Evolutionary conservation across 2,888 invertebrate genomes (phyloP), one percentile per base, ranked within the genome.

Genomic region (Actias luna): DNA sequence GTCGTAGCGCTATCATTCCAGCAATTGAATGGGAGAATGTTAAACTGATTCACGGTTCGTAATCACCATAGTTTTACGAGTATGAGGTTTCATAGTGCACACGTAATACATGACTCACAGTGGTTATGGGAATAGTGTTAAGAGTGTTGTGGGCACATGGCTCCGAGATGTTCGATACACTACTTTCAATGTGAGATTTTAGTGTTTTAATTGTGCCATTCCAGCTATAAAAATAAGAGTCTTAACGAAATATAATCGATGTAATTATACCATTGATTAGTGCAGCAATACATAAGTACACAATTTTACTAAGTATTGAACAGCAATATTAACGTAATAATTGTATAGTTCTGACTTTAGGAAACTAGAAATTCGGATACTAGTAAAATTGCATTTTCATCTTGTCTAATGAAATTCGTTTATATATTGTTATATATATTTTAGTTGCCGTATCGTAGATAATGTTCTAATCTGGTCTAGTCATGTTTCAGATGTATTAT

Each of bases 41-140:
- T 71, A 76, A 73, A 65, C 69, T 87, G 87, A 87, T 81, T 85
- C 85, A 87, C 77, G 69, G 70, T 70, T 68, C 72, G 72, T 86
- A 86, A 87, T 86, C 83, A 79, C 80, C 77, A 88, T 84, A 80
- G 78, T 84, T 85, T 85, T 80, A 84, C 76, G 77, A 78, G 75
- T 74, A 68, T 68, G 61, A 66, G 69, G 74, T 67, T 69, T 67
- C 63, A 73, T 67, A 59, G 65, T 61, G 65, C 16, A 76, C 74
- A 73, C 77, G 75, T 80, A 76, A 77, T 75, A 59, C 29, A 50
- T 77, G 76, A 77, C 46, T 77, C 74, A 77, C 57, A 50, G 59
- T 60, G 63, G 66, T 72, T 70, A 72, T 75, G 71, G 67, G 65
- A 69, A 50, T 64, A 58, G 64, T 65, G 66, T 66, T 67, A 67